Base-by-base conservation (phyloP, 1,140 invertebrate genomes). In the Venturia canescens region DNA sequence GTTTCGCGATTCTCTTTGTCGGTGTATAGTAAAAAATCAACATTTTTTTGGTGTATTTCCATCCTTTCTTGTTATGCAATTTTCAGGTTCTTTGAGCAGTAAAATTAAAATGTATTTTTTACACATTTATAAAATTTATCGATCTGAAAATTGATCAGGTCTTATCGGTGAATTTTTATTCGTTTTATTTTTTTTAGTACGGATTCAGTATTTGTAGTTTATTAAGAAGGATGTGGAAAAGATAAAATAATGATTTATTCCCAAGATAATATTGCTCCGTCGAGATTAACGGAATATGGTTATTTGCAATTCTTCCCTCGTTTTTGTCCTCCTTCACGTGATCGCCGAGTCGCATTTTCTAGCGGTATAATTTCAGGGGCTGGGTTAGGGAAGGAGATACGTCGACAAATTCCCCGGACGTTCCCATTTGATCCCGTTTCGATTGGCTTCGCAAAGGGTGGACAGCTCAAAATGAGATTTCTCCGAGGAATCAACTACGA, bases 391-490 rank as follows among this genome's bases (percentile, higher is more conserved):
- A 53, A 53, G 4, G 50, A 53, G 50, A n/a, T 53, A 53, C n/a
- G n/a, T 53, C 50, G 50, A 21, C 50, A n/a, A 53, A n/a, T 53
- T 53, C 50, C 50, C 50, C 16, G 50, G n/a, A 53, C 50, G 18
- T 53, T 53, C 50, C 18, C 50, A 53, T 53, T 44, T 53, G 50
- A 53, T 53, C 50, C 50, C 50, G 11, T 18, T 53, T 53, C 50
- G 50, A 53, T 53, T 53, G 50, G 18, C n/a, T 53, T 53, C 50
- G 50, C 6, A 53, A 21, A 53, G 50, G n/a, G n/a, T 18, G 50
- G n/a, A 53, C 18, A 53, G 50, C 50, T 53, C 16, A 53, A 53
- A 53, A 53, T 53, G 50, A 53, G 50, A 53, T 53, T 53, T 53
- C 50, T 53, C 50, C 50, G 11, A 53, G 50, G n/a, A 21, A 53